These are phyloP conservation scores for Timema cristinae DNA, from an alignment of 2,888 invertebrate species.

Conservation along the genomic window DNA sequence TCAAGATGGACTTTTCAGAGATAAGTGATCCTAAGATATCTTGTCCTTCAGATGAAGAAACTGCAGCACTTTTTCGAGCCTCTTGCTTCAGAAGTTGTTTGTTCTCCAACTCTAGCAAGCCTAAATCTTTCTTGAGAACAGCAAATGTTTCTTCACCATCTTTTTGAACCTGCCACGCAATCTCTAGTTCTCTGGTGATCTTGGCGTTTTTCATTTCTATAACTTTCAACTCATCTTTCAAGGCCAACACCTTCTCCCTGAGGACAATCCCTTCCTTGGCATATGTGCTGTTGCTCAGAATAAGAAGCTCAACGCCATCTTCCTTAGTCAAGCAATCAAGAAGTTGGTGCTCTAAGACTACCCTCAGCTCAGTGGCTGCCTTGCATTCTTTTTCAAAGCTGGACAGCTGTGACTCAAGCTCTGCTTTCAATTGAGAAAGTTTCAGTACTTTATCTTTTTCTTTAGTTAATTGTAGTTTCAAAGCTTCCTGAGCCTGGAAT, in stretches of 20 bases:
- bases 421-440: not conserved
- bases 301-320: not conserved
- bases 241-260: slow-evolving; percentile 5
- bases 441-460: not conserved
- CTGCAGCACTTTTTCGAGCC: too few relatives aligned
- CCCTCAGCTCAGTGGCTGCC: not conserved
- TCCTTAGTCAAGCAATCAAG: not conserved
- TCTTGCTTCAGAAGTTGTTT: slow-evolving; percentile 34
- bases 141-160: slow-evolving; percentile 38
- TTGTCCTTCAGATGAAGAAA: too few relatives aligned
- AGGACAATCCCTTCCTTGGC: slow-evolving; percentile 14
- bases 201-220: slow-evolving; percentile 7
- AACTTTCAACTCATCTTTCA: not conserved
- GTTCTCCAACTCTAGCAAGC: slow-evolving; percentile 37
- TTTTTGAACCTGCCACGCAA: slow-evolving; percentile 28
- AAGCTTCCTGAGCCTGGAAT: not conserved
- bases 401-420: not conserved
- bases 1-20: too few relatives aligned
- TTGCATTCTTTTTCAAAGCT: not conserved
- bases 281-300: not conserved
- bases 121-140: slow-evolving; percentile 25
- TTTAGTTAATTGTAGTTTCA: not conserved
- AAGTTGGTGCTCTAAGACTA: not conserved
- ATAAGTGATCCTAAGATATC: too few relatives aligned
- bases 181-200: slow-evolving; percentile 18